Base-by-base conservation (phyloP, 2,797 vertebrate genomes). In the Halcyon chelicuti region DNA sequence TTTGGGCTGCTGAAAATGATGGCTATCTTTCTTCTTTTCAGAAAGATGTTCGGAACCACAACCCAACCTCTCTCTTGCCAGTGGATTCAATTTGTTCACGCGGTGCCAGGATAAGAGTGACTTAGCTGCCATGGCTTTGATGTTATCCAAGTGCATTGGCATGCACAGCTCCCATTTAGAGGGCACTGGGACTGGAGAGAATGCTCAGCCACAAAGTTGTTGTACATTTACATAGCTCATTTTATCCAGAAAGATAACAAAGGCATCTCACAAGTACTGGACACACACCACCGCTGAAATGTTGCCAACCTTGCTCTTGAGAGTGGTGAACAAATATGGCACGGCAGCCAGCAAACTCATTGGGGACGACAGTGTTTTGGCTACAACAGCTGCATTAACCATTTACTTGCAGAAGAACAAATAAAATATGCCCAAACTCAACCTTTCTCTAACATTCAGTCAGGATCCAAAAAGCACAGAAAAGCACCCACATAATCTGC, bases 191-290 rank as follows among this genome's bases (percentile, higher is more conserved):
- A 90, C 67, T 20, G 49, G 35, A 57, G 19, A 75, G 55, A 90
- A 90, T 19, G 5, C 29, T 94, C 80, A 91, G 40, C 20, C 78
- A 54, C 42, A 71, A 35, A 33, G 40, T 5, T 88, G 35, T 18
- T 74, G 66, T 77, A 78, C 42, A 74, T 81, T 90, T 84, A 74
- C 79, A 84, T 44, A 70, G 35, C 44, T 88, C 39, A 40, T 91
- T 90, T 93, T 93, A 91, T 86, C 89, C 62, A 3, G 65, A 81
- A 90, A 83, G 74, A 94, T 81, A 94, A 87, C 42, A 82, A 60
- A 93, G 79, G 78, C 85, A 94, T 97, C 92, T 96, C 74, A 83
- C 60, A 91, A 92, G 90, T 68, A 49, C 78, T 86, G 62, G 82
- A 93, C 67, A 77, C 66, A 71, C 40, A 89, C 44, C 55, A 83